These are phyloP conservation scores for Tetropium fuscum DNA, from an alignment of 2,888 invertebrate species.

Conservation along the genomic window DNA sequence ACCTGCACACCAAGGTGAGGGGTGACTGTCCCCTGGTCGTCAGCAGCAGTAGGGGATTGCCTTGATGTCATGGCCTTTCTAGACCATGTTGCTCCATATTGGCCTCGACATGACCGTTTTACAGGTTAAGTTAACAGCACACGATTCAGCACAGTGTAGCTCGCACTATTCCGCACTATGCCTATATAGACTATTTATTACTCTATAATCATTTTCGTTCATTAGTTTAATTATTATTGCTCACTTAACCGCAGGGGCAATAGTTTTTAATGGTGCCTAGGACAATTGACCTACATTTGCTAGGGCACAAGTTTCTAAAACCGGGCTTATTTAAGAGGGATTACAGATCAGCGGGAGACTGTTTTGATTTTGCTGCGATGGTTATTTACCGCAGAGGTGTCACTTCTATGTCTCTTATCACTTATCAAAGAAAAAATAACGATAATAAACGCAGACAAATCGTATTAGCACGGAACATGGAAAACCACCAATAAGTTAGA, in stretches of 20 bases:
- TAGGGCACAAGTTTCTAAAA: slow-evolving; percentile 13
- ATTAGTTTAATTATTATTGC: slow-evolving; percentile 22
- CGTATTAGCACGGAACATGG: not conserved
- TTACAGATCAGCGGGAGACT: not conserved
- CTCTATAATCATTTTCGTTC: slow-evolving; percentile 26
- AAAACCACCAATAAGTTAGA: not conserved
- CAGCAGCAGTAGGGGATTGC: slow-evolving; percentile 59
- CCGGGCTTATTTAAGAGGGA: not conserved
- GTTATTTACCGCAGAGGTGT: slow-evolving; percentile 7
- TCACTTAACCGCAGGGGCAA: slow-evolving; percentile 8
- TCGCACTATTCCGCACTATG: slow-evolving; percentile 19
- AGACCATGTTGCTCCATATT: slow-evolving; percentile 60
- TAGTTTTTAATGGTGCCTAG: slow-evolving; percentile 21
- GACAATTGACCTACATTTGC: slow-evolving; percentile 40
- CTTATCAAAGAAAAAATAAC: slow-evolving; percentile 8
- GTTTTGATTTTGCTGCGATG: not conserved
- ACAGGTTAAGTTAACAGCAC: slow-evolving; percentile 40
- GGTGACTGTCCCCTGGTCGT: slow-evolving; percentile 57
- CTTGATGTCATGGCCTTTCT: slow-evolving; percentile 65
- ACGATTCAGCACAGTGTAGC: slow-evolving; percentile 15
- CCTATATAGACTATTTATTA: slow-evolving; percentile 14
- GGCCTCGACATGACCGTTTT: slow-evolving; percentile 51
- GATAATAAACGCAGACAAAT: slow-evolving; percentile 13
- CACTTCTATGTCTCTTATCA: slow-evolving; percentile 20
- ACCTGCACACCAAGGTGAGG: slow-evolving; percentile 55